phyloP scores from a whole-genome alignment of 2,888 invertebrate species.

The Philhelius pedissequus region DNA sequence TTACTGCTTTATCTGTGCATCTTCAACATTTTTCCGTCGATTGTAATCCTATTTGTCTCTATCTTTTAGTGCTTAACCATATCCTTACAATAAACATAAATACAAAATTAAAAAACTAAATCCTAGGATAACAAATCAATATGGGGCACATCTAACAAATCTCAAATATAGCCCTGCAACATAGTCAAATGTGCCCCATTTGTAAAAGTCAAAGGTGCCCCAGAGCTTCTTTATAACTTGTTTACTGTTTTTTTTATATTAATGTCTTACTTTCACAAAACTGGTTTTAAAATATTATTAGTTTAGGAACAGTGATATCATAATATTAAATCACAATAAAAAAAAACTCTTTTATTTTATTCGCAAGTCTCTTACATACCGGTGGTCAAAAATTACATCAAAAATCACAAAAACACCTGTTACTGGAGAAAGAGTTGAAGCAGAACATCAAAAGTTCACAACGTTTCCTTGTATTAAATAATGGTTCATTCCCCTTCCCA shows the following conservation, averaged over 20 bases:
- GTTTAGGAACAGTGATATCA: not conserved
- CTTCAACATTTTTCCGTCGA: no score
- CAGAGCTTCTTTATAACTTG: not conserved
- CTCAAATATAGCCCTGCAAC: no score
- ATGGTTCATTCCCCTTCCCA: not conserved
- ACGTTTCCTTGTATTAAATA: not conserved
- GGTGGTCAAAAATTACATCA: not conserved
- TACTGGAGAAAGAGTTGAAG: not conserved
- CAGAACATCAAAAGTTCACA: not conserved
- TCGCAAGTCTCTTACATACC: not conserved
- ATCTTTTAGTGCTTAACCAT: no score
- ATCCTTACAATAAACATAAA: no score
- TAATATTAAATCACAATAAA: not conserved
- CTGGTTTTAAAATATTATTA: not conserved
- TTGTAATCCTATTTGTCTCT: no score
- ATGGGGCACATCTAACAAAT: no score
- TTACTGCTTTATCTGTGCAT: no score
- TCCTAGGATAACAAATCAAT: no score
- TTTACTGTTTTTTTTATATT: not conserved
- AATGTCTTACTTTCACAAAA: not conserved
- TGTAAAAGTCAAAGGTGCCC: not conserved
- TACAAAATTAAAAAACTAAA: no score
- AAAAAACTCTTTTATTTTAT: not conserved
- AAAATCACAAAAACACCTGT: not conserved
- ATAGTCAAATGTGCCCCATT: not conserved